These are phyloP conservation scores for Triplophysa bombifrons DNA, from an alignment of 2,797 vertebrate genomes.

Conservation along the genomic window DNA sequence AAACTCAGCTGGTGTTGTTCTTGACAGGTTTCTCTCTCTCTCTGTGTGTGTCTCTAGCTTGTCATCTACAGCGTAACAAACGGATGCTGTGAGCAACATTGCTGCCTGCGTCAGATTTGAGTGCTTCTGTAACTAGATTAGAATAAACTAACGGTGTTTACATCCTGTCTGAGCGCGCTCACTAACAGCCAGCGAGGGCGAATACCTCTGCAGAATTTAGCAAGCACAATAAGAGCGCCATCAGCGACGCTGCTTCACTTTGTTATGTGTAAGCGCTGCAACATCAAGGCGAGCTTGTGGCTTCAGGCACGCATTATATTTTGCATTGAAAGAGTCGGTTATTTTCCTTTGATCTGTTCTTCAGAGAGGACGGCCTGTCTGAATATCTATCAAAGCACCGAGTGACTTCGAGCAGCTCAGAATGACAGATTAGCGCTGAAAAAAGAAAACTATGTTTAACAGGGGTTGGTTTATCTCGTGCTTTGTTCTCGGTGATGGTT, in stretches of 20 bases:
- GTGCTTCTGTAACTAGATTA: slow-evolving; percentile 71
- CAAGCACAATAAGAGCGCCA: slow-evolving; percentile 77
- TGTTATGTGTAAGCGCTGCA: slow-evolving; percentile 73
- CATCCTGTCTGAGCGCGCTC: slow-evolving; percentile 70
- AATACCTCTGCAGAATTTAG: slow-evolving; percentile 65
- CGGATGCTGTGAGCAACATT: slow-evolving; percentile 58
- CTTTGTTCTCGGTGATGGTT: slow-evolving; percentile 59
- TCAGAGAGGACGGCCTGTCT: slow-evolving; percentile 78
- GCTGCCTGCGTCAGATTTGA: slow-evolving; percentile 66
- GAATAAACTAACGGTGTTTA: slow-evolving; percentile 81
- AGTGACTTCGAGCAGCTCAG: slow-evolving; percentile 69
- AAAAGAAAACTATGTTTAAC: slow-evolving; percentile 60
- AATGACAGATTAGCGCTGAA: slow-evolving; percentile 73
- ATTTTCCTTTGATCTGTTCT: slow-evolving; percentile 81
- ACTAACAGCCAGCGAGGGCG: slow-evolving; percentile 65
- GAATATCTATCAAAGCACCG: slow-evolving; percentile 75
- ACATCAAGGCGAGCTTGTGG: slow-evolving; percentile 78
- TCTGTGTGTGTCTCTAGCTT: slow-evolving; percentile 25
- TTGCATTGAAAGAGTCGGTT: slow-evolving; percentile 76
- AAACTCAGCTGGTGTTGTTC: not conserved
- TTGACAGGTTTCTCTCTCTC: slow-evolving; percentile 14
- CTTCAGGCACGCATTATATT: slow-evolving; percentile 78
- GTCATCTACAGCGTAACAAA: slow-evolving; percentile 47
- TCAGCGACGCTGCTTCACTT: slow-evolving; percentile 75
- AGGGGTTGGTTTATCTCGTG: slow-evolving; percentile 57